Conservation (phyloP, 2,113 vertebrate species). For the Pterocles burchelli region DNA sequence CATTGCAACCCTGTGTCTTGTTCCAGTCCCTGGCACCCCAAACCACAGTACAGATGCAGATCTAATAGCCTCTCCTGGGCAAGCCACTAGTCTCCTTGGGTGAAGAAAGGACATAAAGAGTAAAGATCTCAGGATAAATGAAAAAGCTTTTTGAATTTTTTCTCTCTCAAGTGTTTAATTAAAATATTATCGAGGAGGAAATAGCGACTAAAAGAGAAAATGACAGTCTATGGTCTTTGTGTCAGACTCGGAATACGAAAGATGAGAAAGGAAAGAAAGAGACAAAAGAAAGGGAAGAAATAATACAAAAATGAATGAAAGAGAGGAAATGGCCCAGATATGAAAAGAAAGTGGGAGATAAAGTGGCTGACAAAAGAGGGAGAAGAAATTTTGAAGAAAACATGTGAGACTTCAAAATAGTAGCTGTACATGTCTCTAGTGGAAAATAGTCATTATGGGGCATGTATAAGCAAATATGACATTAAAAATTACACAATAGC, state of each 20-base stretch:
- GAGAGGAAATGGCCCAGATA: conserved; percentile 6
- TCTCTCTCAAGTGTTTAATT: neutral
- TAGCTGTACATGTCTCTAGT: conserved; percentile 18
- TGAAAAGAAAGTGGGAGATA: neutral
- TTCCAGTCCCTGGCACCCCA: neutral
- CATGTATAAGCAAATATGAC: conserved; percentile 38
- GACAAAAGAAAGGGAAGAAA: conserved; percentile 10
- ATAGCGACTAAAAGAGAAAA: neutral
- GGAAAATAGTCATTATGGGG: conserved; percentile 33
- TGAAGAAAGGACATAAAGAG: neutral
- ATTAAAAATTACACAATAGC: conserved; percentile 50
- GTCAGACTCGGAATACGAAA: neutral
- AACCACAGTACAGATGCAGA: neutral
- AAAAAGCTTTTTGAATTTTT: neutral
- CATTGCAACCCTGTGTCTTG: fast-evolving
- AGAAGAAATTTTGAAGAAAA: conserved; percentile 28
- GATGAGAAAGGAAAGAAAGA: conserved; percentile 21
- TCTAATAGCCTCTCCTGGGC: neutral
- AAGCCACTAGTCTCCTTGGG: neutral
- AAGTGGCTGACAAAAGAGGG: conserved; percentile 5
- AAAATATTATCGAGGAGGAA: neutral
- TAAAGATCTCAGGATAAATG: neutral
- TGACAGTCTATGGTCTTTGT: neutral
- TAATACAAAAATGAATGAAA: neutral
- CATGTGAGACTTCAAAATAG: neutral